Percentiles rank a stretch among this genome's conserved stretches.
These are phyloP conservation scores for Antheraea pernyi DNA, from an alignment of 1,140 invertebrate genomes.

Conservation along the genomic window DNA sequence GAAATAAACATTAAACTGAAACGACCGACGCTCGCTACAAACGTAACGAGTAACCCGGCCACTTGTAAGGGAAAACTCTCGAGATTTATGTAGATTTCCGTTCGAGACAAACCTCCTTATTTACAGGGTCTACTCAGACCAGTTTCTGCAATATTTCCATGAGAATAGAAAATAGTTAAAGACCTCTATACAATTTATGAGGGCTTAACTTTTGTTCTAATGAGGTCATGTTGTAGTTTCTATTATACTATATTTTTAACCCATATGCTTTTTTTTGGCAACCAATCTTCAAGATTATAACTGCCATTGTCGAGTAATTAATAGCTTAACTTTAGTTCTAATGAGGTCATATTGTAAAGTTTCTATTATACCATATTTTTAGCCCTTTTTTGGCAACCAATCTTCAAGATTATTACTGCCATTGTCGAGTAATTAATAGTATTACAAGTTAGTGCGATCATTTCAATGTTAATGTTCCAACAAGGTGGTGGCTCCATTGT, in stretches of 20 bases:
- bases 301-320: too few species aligned
- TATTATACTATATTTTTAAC: too few species aligned
- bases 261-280: too few species aligned
- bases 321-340: constrained; percentile 1
- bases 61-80: constrained; percentile 12
- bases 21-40: background rate
- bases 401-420: too few species aligned
- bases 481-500: too few species aligned
- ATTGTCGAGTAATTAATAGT: too few species aligned
- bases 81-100: constrained; percentile 18
- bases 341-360: background rate
- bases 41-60: constrained; percentile 1
- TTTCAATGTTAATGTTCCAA: too few species aligned
- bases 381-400: too few species aligned
- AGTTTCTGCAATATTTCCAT: constrained; percentile 10
- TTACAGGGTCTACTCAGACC: constrained; percentile 9
- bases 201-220: background rate
- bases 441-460: too few species aligned
- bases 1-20: constrained; percentile 6
- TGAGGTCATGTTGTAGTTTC: too few species aligned
- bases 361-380: too few species aligned
- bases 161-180: constrained; percentile 15
- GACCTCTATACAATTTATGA: background rate
- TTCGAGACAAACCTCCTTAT: constrained; percentile 15
- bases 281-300: too few species aligned